Percentiles rank a stretch among this genome's conserved stretches.
These are phyloP conservation scores for Hesperia comma DNA, from an alignment of 2,888 invertebrate species.

Conservation along the genomic window DNA sequence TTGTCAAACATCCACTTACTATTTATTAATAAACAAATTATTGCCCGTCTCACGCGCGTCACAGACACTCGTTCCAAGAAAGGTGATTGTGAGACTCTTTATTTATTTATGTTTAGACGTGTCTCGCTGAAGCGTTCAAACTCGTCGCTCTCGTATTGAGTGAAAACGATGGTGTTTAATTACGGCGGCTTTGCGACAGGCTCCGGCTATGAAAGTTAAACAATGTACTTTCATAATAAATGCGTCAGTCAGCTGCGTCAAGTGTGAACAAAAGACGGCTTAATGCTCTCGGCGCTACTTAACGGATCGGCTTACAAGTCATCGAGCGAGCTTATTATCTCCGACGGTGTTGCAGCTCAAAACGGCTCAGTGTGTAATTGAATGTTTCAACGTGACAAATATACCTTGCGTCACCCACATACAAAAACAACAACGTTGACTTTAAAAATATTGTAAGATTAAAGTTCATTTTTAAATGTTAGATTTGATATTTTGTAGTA, in stretches of 20 bases:
- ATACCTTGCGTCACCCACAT: not conserved
- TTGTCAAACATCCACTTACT: no score
- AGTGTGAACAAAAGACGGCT: constrained; percentile 16
- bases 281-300: constrained; percentile 20
- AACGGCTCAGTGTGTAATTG: not conserved
- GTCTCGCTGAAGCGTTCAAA: not conserved
- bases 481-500: no score
- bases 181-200: not conserved
- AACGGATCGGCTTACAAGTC: constrained; percentile 19
- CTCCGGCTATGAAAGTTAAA: constrained; percentile 4
- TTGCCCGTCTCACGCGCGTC: no score
- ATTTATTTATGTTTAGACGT: not conserved
- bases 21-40: no score
- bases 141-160: not conserved
- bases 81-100: no score
- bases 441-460: no score
- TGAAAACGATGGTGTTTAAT: not conserved
- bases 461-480: no score
- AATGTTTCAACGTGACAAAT: not conserved
- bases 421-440: no score
- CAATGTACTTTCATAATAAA: constrained; percentile 10
- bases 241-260: constrained; percentile 5
- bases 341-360: not conserved
- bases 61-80: no score
- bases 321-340: constrained; percentile 1